Conservation (phyloP, 2,797 vertebrate genomes). For the Argyrosomus regius region DNA sequence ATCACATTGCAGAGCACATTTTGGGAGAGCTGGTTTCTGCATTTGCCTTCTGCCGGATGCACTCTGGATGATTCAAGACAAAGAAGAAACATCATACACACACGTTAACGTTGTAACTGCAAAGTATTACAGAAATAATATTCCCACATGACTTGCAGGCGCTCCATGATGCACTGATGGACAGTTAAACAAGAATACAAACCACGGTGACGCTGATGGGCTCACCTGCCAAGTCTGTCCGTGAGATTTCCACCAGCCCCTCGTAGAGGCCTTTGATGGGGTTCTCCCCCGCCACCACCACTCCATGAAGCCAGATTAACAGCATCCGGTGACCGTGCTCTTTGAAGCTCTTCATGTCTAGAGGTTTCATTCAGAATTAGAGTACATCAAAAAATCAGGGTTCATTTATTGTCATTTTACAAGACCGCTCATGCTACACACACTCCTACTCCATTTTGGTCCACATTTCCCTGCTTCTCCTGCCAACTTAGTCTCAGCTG, state of each 20-base stretch:
- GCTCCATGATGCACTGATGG: not conserved
- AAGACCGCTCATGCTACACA: not conserved
- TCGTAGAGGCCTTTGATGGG: conserved; percentile 92
- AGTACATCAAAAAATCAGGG: not conserved
- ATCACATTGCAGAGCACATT: conserved; percentile 89
- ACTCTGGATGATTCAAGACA: conserved; percentile 84
- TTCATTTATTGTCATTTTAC: not conserved
- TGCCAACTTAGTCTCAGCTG: too few relatives aligned
- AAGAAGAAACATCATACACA: conserved; percentile 27
- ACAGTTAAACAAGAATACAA: not conserved
- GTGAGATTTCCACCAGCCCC: conserved; percentile 89
- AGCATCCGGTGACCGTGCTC: conserved; percentile 94
- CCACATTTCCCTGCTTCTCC: too few relatives aligned
- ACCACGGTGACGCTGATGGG: not conserved
- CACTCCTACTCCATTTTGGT: not conserved
- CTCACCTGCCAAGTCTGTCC: conserved; percentile 91
- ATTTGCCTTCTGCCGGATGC: conserved; percentile 89
- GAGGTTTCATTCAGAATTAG: conserved; percentile 9
- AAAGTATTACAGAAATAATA: not conserved
- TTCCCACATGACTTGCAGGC: not conserved
- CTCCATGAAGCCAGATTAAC: conserved; percentile 93
- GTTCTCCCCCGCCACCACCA: conserved; percentile 86
- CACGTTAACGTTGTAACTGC: not conserved
- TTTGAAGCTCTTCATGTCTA: conserved; percentile 91
- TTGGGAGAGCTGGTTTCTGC: conserved; percentile 83